Percentiles rank a stretch among this genome's conserved stretches.
Conservation (phyloP, 2,888 invertebrate species). For the Athalia cordata region DNA sequence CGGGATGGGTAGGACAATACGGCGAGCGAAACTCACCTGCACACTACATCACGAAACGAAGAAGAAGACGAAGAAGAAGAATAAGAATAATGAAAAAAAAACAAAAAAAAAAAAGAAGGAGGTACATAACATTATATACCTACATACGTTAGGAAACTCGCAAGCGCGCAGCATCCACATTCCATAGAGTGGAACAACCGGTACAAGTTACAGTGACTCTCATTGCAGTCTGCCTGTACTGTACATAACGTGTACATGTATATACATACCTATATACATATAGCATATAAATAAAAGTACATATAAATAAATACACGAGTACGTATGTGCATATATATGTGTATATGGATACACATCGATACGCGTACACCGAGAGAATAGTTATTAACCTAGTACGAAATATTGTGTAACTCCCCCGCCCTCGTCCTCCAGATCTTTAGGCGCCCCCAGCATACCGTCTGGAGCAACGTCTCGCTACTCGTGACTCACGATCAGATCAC, state of each 20-base stretch:
- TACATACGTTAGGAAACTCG: slow-evolving; percentile 14
- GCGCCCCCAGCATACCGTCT: neutral
- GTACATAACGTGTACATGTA: neutral
- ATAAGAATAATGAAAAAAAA: too few relatives aligned
- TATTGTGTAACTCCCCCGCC: neutral
- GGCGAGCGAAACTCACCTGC: slow-evolving; percentile 22
- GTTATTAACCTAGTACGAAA: neutral
- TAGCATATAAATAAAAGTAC: too few relatives aligned
- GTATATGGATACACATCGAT: too few relatives aligned
- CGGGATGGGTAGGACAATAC: neutral
- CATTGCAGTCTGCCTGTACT: slow-evolving; percentile 51
- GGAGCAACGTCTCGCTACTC: too few relatives aligned
- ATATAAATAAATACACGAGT: too few relatives aligned
- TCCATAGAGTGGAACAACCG: slow-evolving; percentile 73
- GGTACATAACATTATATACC: too few relatives aligned
- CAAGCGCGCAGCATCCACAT: slow-evolving; percentile 63
- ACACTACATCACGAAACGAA: neutral
- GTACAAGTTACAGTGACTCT: slow-evolving; percentile 72
- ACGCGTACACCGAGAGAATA: too few relatives aligned
- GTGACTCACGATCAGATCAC: too few relatives aligned
- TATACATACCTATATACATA: neutral
- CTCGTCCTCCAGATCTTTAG: neutral
- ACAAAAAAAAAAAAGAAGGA: too few relatives aligned
- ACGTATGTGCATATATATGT: too few relatives aligned
- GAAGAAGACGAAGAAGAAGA: too few relatives aligned